These are phyloP conservation scores for Vidua macroura DNA, from an alignment of 2,113 vertebrate genomes.

Conservation along the genomic window DNA sequence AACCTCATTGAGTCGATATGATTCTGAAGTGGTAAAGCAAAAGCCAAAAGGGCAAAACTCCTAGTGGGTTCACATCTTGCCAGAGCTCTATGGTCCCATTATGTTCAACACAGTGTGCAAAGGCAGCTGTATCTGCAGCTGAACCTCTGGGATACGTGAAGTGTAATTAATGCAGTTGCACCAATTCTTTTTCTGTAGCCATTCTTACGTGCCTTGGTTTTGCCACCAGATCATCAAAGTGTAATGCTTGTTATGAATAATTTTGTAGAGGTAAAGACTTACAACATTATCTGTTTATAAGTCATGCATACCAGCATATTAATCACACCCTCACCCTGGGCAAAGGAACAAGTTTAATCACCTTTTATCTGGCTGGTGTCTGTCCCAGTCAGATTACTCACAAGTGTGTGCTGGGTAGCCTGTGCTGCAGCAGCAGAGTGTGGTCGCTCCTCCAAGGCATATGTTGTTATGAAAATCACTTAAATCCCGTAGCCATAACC, in stretches of 20 bases:
- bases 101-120: not conserved
- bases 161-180: not conserved
- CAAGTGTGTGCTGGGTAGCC: not conserved
- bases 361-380: conserved; percentile 12
- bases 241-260: conserved; percentile 1
- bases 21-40: not conserved
- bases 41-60: not conserved
- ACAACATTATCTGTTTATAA: conserved; percentile 22
- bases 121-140: not conserved
- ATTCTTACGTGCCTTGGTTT: not conserved
- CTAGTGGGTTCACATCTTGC: not conserved
- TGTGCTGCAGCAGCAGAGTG: not conserved
- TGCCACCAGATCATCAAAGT: not conserved
- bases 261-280: not conserved
- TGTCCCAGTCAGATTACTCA: conserved; percentile 16
- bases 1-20: not conserved
- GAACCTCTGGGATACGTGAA: not conserved
- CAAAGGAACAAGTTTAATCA: conserved; percentile 41
- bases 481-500: not conserved
- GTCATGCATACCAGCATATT: conserved; percentile 39
- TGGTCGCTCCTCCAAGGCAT: not conserved
- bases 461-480: fast-evolving
- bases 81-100: not conserved
- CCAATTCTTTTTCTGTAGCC: not conserved
- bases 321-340: not conserved